Evolutionary conservation across 1,140 invertebrate genomes (phyloP).

Genomic region (Propsilocerus akamusi): DNA sequence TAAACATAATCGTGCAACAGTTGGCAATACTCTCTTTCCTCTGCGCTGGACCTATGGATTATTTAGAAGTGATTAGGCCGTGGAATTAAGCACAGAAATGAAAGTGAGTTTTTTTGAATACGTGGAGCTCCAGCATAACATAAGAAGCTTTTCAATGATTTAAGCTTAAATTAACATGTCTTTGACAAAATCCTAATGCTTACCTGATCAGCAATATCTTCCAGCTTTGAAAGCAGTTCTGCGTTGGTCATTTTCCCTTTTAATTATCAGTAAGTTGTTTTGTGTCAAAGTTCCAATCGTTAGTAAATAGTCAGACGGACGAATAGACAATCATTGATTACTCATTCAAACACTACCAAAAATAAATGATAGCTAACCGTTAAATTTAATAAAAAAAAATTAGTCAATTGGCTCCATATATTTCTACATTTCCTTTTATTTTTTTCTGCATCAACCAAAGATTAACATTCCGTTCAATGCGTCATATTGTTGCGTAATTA

Average conservation of each 20-base stretch:
- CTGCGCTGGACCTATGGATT: constrained; percentile 75
- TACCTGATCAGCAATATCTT: constrained; percentile 91
- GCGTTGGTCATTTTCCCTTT: constrained; percentile 21
- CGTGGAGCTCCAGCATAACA: constrained; percentile 4
- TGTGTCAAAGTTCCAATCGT: no score
- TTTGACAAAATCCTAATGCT: constrained; percentile 14
- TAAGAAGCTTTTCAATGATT: neutral
- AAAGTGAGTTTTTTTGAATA: constrained; percentile 9
- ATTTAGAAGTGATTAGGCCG: neutral
- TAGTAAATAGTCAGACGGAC: no score
- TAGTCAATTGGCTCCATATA: no score
- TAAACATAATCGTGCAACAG: constrained; percentile 87
- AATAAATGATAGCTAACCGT: no score
- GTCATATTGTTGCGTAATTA: no score
- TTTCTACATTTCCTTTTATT: no score
- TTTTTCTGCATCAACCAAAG: no score
- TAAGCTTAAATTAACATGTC: constrained; percentile 2
- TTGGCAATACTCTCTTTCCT: constrained; percentile 86
- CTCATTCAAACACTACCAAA: no score
- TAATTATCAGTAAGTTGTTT: no score
- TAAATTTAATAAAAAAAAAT: no score
- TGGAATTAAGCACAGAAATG: neutral
- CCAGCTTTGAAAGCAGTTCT: constrained; percentile 75
- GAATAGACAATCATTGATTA: no score
- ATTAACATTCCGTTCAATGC: no score